These are phyloP conservation scores for Callocephalon fimbriatum DNA, from an alignment of 2,113 vertebrate genomes.

Conservation along the genomic window DNA sequence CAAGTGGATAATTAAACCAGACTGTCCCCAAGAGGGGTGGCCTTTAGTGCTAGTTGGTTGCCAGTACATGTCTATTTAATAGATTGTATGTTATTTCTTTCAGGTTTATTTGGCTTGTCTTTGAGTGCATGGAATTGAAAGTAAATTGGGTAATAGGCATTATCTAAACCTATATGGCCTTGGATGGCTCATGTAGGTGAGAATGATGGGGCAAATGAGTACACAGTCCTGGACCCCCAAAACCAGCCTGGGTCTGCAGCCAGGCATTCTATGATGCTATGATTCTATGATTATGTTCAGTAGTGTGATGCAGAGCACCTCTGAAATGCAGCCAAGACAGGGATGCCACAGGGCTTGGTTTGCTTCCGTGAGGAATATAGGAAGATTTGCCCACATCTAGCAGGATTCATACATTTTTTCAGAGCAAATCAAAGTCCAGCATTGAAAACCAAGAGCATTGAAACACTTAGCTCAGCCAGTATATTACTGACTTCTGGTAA, in stretches of 20 bases:
- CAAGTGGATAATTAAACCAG: slow-evolving; percentile 16
- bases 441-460: background rate
- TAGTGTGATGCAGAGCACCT: background rate
- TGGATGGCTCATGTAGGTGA: background rate
- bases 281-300: background rate
- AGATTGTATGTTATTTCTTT: background rate
- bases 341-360: background rate
- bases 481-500: background rate
- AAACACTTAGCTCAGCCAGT: background rate
- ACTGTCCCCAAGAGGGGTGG: background rate
- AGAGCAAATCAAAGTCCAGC: background rate
- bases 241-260: background rate
- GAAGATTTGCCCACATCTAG: background rate
- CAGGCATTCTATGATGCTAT: background rate
- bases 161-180: background rate
- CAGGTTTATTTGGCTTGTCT: background rate
- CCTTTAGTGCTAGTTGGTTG: background rate
- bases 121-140: background rate
- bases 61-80: background rate
- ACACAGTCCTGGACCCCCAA: background rate
- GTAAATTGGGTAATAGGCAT: background rate
- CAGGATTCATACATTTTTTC: background rate
- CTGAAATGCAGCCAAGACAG: background rate
- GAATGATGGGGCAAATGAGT: background rate
- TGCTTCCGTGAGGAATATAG: background rate